Base-by-base conservation (phyloP, 2,888 invertebrate species). In the Physocephala rufipes region DNA sequence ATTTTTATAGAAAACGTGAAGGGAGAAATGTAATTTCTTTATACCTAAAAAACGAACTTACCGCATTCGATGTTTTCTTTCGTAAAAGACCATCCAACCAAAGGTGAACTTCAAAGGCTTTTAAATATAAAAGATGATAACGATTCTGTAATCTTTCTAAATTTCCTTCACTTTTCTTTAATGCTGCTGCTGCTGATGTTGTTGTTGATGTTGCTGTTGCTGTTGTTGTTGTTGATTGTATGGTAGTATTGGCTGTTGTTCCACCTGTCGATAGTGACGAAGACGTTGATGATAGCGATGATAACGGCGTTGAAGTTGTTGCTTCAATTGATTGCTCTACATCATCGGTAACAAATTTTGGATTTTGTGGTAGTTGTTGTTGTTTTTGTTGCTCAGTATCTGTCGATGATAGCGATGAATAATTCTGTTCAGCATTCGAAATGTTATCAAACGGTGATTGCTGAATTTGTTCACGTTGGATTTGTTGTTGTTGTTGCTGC, bases 21-120 rank as follows among this genome's bases (percentile, higher is more conserved):
- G n/a, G n/a, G n/a, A n/a, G n/a, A n/a, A n/a, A n/a, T n/a, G n/a
- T n/a, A n/a, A n/a, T n/a, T n/a, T n/a, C n/a, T n/a, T n/a, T n/a
- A n/a, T n/a, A n/a, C n/a, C n/a, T n/a, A n/a, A n/a, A 12, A 15
- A n/a, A n/a, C n/a, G n/a, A 65, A 87, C 89, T 88, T 84, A 90
- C 90, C 88, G 88, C 88, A 86, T 88, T 88, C 86, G 88, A 88
- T 81, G 90, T 90, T 82, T 91, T 89, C 84, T 89, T 90, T 76
- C 91, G 89, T 75, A 92, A 89, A 75, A 94, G 90, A 77, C 92
- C 92, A 86, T 97, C 96, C 82, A 97, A 89, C 85, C 95, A 92
- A 87, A 94, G 94, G 89, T 95, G 95, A 91, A 95, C 94, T 90
- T 97, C 96, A 81, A 96, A 90, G 70, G 95, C 94, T 80, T 94